A percentile compares a stretch with the other conserved stretches of the same genome.
These are phyloP conservation scores for Chlorops oryzae DNA, from an alignment of 1,140 invertebrate species.

Conservation along the genomic window DNA sequence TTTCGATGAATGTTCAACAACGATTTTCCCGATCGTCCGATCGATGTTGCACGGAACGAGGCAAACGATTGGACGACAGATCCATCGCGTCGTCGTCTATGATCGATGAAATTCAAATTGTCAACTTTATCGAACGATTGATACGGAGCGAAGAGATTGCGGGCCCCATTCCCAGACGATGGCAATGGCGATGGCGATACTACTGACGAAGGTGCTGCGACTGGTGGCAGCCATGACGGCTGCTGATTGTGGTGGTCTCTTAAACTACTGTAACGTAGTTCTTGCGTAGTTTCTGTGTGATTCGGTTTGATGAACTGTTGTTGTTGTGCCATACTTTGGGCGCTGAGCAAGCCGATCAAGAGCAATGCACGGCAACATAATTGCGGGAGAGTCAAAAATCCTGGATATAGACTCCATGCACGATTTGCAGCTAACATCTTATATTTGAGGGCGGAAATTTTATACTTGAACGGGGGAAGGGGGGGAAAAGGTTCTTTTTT, in stretches of 20 bases:
- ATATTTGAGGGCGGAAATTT: no score
- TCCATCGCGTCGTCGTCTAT: slow-evolving; percentile 32
- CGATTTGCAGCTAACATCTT: no score
- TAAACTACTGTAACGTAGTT: background rate
- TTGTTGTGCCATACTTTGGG: no score
- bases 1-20: no score
- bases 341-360: no score
- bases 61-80: slow-evolving; percentile 37
- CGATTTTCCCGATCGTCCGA: background rate
- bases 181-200: slow-evolving; percentile 12
- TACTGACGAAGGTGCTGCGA: background rate
- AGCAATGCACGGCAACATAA: no score
- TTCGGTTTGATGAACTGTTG: background rate
- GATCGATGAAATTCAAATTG: slow-evolving; percentile 34
- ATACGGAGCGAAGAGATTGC: slow-evolving; percentile 42
- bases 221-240: slow-evolving; percentile 24
- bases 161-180: slow-evolving; percentile 19
- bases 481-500: no score
- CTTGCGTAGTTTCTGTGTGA: background rate
- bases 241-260: no score
- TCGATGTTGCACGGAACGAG: slow-evolving; percentile 33
- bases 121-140: slow-evolving; percentile 39
- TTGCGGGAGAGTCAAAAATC: no score
- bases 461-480: no score
- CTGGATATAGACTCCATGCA: no score